Conservation (phyloP, 2,797 vertebrate species). For the Eurystomus glaucurus region DNA sequence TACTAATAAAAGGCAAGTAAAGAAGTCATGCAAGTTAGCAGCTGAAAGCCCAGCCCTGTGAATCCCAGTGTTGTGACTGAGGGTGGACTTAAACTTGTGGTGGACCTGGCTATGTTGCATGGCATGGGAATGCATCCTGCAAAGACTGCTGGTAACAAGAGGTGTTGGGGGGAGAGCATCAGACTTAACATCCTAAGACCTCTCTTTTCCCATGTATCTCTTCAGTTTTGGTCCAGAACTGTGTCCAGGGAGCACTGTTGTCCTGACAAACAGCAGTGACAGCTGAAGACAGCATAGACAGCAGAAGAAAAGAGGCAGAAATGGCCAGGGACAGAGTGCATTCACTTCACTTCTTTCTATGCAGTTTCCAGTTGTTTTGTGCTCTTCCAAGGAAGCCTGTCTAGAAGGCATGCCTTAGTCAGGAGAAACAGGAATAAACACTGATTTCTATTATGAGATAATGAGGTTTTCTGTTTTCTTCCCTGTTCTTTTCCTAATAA, state of each 20-base stretch:
- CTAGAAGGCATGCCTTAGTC: background rate
- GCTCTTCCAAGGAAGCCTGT: background rate
- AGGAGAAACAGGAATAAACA: background rate
- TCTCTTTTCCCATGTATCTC: background rate
- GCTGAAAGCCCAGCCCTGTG: background rate
- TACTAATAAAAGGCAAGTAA: background rate
- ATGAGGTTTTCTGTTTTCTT: constrained; percentile 31
- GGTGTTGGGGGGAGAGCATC: background rate
- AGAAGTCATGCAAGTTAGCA: background rate
- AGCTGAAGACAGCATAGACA: too few species aligned
- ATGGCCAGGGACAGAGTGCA: background rate
- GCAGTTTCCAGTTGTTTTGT: background rate
- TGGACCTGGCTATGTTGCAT: background rate
- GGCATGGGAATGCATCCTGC: background rate
- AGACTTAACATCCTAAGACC: too few species aligned
- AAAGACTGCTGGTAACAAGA: background rate
- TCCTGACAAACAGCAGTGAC: background rate
- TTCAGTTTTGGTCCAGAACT: background rate
- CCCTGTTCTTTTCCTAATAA: constrained; percentile 13
- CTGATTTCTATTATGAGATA: constrained; percentile 7
- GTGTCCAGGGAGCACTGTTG: background rate
- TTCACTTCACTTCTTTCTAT: background rate
- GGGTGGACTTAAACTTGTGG: background rate
- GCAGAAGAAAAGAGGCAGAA: background rate
- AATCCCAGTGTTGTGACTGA: background rate